These are phyloP conservation scores for Bombus vancouverensis DNA, from an alignment of 1,140 invertebrate species.

Conservation along the genomic window DNA sequence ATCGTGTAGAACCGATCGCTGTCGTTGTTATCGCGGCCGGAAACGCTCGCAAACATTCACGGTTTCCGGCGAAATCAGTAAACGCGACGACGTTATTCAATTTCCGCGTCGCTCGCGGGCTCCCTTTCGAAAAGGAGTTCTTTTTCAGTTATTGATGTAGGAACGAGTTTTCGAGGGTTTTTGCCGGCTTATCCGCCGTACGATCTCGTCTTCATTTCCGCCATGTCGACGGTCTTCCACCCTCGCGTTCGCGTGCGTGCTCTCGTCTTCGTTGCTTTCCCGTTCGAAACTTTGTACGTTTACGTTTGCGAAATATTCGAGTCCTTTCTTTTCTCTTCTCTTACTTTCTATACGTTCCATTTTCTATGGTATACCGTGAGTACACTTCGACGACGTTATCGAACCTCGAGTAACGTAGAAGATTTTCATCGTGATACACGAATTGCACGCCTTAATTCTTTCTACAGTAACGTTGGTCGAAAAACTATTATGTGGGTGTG, in stretches of 20 bases:
- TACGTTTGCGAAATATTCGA: background rate
- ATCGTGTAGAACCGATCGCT: slow-evolving; percentile 29
- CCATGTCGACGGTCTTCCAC: slow-evolving; percentile 53
- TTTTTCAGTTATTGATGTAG: slow-evolving; percentile 56
- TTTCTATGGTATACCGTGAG: too few relatives aligned
- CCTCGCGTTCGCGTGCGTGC: background rate
- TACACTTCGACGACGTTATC: background rate
- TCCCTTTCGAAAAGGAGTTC: slow-evolving; percentile 36
- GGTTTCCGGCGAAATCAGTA: slow-evolving; percentile 57
- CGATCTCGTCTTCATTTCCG: slow-evolving; percentile 70
- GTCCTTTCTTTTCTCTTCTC: background rate
- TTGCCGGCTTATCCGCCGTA: slow-evolving; percentile 54
- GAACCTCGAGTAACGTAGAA: background rate
- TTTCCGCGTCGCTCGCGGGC: slow-evolving; percentile 50
- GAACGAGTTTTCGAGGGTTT: slow-evolving; percentile 62
- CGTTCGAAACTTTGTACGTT: background rate
- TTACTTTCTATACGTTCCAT: background rate
- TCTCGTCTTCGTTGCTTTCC: background rate
- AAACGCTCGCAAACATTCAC: slow-evolving; percentile 38
- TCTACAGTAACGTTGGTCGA: too few relatives aligned
- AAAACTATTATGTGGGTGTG: too few relatives aligned
- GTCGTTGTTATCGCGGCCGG: slow-evolving; percentile 56
- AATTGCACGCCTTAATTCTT: too few relatives aligned
- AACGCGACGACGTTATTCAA: slow-evolving; percentile 66
- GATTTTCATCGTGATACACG: too few relatives aligned